Evolutionary conservation across 2,797 vertebrate species (phyloP).

Genomic region (Sciurus vulgaris): DNA sequence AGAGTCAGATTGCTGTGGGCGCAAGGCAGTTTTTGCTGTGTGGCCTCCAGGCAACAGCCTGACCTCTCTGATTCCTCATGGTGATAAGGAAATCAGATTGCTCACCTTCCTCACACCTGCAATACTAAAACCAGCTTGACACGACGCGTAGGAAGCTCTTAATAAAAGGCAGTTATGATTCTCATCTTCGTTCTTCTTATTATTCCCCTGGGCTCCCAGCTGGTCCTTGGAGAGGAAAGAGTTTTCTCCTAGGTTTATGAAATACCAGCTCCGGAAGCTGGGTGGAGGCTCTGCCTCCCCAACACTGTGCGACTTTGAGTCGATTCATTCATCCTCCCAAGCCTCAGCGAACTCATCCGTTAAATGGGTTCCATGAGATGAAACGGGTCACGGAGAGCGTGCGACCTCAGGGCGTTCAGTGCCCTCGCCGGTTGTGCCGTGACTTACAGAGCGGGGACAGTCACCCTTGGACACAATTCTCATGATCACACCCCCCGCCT

Average conservation of each 20-base stretch:
- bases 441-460: neutral
- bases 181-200: neutral
- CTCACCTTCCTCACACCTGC: neutral
- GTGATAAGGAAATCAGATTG: neutral
- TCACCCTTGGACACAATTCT: neutral
- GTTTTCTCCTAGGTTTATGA: neutral
- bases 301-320: neutral
- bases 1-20: neutral
- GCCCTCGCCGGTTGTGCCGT: accelerated
- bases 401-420: neutral
- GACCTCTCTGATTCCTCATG: neutral
- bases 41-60: neutral
- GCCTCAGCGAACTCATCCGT: neutral
- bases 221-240: neutral
- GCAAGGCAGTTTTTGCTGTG: neutral
- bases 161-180: slow-evolving; percentile 5
- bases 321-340: neutral
- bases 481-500: accelerated
- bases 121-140: neutral
- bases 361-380: neutral
- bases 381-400: accelerated
- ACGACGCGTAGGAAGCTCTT: neutral
- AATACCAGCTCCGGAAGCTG: neutral
- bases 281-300: neutral
- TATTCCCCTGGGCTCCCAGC: neutral